These are phyloP conservation scores for Leucoraja ocellata DNA, from an alignment of 2,797 vertebrate genomes.

Conservation along the genomic window DNA sequence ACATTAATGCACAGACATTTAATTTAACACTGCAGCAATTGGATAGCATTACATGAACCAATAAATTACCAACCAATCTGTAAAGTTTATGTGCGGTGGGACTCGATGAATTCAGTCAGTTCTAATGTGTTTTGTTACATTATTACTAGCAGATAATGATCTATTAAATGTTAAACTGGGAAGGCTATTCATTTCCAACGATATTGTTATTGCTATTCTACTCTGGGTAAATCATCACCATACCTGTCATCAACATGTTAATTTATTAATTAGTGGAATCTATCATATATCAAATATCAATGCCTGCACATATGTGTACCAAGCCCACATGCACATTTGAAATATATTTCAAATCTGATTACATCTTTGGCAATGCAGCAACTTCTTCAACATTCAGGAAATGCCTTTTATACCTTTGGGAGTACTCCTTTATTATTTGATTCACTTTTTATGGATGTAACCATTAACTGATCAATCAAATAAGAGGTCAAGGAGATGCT, in stretches of 20 bases:
- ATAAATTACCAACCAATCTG: slow-evolving; percentile 1
- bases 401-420: background rate
- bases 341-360: background rate
- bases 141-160: slow-evolving; percentile 25
- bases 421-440: background rate
- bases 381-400: no score
- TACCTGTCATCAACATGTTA: background rate
- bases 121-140: background rate
- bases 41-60: background rate
- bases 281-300: background rate
- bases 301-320: background rate
- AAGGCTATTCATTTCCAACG: background rate
- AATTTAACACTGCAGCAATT: background rate
- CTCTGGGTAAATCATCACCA: background rate
- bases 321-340: background rate
- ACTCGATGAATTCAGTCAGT: background rate
- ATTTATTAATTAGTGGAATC: background rate
- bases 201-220: background rate
- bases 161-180: background rate
- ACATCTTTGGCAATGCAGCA: background rate
- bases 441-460: background rate
- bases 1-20: background rate
- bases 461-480: background rate
- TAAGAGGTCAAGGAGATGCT: background rate
- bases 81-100: slow-evolving; percentile 17